These are phyloP conservation scores for Adineta ricciae DNA, from an alignment of 2,888 invertebrate species.

Conservation along the genomic window DNA sequence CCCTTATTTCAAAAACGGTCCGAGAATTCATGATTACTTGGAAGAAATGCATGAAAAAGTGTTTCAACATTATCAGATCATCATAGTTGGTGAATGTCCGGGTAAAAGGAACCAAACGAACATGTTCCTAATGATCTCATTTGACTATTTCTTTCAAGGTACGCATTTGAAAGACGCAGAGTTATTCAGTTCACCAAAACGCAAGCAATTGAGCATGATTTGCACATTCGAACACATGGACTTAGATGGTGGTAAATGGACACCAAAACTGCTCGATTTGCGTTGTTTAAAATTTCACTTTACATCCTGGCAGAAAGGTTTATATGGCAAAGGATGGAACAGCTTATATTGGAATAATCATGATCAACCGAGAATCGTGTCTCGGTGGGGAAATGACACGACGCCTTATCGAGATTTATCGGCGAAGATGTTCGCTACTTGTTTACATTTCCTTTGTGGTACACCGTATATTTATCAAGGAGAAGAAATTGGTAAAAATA, in stretches of 20 bases:
- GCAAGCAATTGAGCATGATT: background rate
- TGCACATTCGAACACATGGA: constrained; percentile 16
- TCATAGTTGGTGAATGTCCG: background rate
- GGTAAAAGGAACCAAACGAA: background rate
- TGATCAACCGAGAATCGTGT: constrained; percentile 27
- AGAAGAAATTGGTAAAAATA: constrained; percentile 7
- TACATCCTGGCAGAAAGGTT: background rate
- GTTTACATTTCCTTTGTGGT: constrained; percentile 10
- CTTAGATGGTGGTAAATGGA: constrained; percentile 14
- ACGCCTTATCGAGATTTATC: background rate
- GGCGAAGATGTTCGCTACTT: background rate
- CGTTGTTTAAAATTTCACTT: background rate
- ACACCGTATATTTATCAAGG: constrained; percentile 22
- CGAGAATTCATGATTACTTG: background rate
- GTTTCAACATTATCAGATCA: background rate
- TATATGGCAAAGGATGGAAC: constrained; percentile 19
- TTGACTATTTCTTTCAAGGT: background rate
- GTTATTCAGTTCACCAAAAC: background rate
- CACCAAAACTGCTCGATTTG: background rate
- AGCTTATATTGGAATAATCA: constrained; percentile 28
- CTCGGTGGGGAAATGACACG: constrained; percentile 25
- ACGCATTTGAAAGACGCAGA: background rate
- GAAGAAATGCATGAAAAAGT: constrained; percentile 20
- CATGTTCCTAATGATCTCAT: too few species aligned
- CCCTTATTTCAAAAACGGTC: background rate